phyloP scores from a whole-genome alignment of 1,140 invertebrate genomes.

The Solenopsis fugax region DNA sequence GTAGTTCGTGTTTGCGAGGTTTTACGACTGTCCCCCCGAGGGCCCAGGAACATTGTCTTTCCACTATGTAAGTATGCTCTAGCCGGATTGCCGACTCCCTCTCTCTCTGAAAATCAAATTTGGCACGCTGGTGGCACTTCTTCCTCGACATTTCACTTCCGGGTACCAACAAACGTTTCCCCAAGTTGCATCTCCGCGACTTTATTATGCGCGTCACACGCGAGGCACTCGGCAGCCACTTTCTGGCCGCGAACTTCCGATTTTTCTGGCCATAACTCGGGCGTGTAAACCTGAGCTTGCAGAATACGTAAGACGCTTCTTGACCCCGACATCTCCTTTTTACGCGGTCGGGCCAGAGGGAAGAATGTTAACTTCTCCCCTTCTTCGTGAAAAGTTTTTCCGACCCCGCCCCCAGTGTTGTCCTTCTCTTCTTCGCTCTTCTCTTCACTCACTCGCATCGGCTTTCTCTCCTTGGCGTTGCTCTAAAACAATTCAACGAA shows the following conservation, averaged over 20 bases:
- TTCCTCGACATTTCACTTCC: conserved; percentile 58
- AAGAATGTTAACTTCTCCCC: conserved; percentile 42
- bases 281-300: conserved; percentile 65
- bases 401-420: conserved; percentile 11
- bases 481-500: conserved; percentile 63
- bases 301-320: conserved; percentile 65
- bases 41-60: conserved; percentile 52
- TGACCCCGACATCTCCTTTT: conserved; percentile 61
- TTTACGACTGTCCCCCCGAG: conserved; percentile 52
- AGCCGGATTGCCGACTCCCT: conserved; percentile 46
- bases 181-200: conserved; percentile 43
- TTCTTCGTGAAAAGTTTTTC: conserved; percentile 36
- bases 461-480: conserved; percentile 9
- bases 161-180: conserved; percentile 38
- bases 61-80: conserved; percentile 40
- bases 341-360: conserved; percentile 23
- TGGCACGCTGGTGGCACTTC: conserved; percentile 55
- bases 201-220: conserved; percentile 63
- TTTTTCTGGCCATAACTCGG: conserved; percentile 63
- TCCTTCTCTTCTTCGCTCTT: not conserved
- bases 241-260: conserved; percentile 40
- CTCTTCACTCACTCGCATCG: conserved; percentile 9
- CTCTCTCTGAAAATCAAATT: conserved; percentile 56
- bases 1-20: conserved; percentile 58
- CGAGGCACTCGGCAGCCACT: conserved; percentile 55